Conservation (phyloP, 2,888 invertebrate species). For the Diogma glabrata region DNA sequence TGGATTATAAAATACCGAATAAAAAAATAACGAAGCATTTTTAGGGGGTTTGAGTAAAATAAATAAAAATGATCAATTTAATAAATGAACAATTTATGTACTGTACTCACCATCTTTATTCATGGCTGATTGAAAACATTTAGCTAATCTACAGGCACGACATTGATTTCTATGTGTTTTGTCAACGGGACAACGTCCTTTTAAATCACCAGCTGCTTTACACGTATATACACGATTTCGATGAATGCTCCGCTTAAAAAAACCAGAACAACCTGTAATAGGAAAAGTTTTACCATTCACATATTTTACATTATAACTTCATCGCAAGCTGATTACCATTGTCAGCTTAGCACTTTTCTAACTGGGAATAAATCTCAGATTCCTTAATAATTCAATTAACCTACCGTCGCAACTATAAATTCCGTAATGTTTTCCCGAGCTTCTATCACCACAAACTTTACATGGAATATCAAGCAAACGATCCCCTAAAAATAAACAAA, state of each 20-base stretch:
- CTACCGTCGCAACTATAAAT: conserved; percentile 99
- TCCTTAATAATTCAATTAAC: conserved; percentile 21
- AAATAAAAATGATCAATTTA: no score
- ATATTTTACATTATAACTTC: no score
- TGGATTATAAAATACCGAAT: no score
- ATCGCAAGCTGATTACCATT: no score
- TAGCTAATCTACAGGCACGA: conserved; percentile 84
- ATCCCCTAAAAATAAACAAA: conserved; percentile 53
- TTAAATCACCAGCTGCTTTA: conserved; percentile 86
- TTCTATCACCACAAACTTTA: conserved; percentile 96
- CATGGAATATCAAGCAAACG: conserved; percentile 96
- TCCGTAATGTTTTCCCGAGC: conserved; percentile 98
- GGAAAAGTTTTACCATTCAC: no score
- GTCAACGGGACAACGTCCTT: conserved; percentile 90
- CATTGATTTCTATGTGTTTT: conserved; percentile 97
- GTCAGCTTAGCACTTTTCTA: no score
- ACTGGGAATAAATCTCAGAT: not conserved
- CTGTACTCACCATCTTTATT: conserved; percentile 94
- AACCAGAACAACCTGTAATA: conserved; percentile 76
- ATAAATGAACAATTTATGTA: no score
- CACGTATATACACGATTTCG: conserved; percentile 93
- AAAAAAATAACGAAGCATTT: no score
- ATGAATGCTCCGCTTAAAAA: conserved; percentile 94
- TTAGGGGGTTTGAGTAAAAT: no score
- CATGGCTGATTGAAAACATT: conserved; percentile 94